Base-by-base conservation (phyloP, 2,888 invertebrate species). In the Branchinecta sandiegonensis region DNA sequence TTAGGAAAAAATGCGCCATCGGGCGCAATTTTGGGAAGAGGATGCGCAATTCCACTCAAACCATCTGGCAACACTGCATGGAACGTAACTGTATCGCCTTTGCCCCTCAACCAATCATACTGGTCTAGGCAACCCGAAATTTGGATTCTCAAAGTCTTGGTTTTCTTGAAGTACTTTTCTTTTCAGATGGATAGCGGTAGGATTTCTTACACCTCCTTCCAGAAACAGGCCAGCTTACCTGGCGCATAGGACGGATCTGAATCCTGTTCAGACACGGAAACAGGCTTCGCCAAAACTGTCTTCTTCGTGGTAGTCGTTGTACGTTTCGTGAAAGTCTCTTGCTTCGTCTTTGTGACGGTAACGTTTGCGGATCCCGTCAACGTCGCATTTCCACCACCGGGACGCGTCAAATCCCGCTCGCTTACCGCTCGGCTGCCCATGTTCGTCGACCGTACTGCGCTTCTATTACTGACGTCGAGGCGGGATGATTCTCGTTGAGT, bases 201-300 rank as follows among this genome's bases (percentile, higher is more conserved):
- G 6, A 37, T 6, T 37, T 37, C 4, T 5, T 37, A 37, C 5
- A 37, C 37, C 2, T 6, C 6, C 37, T 37, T 37, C 37, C 37
- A 56, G 65, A 67, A 69, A 48, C 56, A 67, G 37, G 65, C 68
- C 23, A 66, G 77, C 79, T 80, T 77, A 83, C 83, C 75, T 74
- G 82, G 80, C 68, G 80, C 80, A 74, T 78, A 80, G 70, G 79
- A 76, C 70, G 81, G 77, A 74, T 82, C 80, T 67, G 78, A 76
- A 66, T 75, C 74, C 10, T 72, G 66, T 72, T 78, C 79, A 13
- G 77, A 77, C 72, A 66, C 65, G 67, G 69, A 65, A 67, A n/a
- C n/a, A 66, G 70, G 13, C 68, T 48, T 66, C 17, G 50, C 46
- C 56, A 50, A 46, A 17, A 46, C 23, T 12, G 37, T 23, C 13